These are phyloP conservation scores for Trachelus tabidus DNA, from an alignment of 2,888 invertebrate genomes.

Conservation along the genomic window DNA sequence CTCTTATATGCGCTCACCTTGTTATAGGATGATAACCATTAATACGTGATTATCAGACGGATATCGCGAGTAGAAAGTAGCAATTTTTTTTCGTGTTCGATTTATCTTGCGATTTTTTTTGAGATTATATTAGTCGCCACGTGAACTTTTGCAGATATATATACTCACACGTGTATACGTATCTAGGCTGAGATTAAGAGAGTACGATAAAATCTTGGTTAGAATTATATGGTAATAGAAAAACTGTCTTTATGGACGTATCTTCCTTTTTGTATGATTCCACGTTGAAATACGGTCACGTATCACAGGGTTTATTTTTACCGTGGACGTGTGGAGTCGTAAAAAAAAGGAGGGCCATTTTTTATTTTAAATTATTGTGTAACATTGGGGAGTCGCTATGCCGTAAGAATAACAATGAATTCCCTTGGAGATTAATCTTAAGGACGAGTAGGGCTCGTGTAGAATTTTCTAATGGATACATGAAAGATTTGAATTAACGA, in stretches of 20 bases:
- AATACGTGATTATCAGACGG: constrained; percentile 17
- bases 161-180: background rate
- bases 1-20: background rate
- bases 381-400: background rate
- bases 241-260: background rate
- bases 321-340: background rate
- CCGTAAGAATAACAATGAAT: background rate
- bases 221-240: background rate
- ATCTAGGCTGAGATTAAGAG: background rate
- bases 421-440: background rate
- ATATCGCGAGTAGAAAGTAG: background rate
- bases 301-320: background rate
- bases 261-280: background rate
- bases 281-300: background rate
- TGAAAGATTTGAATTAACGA: background rate
- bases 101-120: background rate
- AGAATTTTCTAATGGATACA: background rate
- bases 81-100: background rate
- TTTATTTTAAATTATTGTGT: background rate
- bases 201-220: background rate
- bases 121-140: background rate
- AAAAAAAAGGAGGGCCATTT: background rate
- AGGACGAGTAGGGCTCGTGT: background rate
- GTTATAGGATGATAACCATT: constrained; percentile 10
- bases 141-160: too few relatives aligned